Evolutionary conservation across 1,140 invertebrate species (phyloP).

Genomic region (Physella acuta): DNA sequence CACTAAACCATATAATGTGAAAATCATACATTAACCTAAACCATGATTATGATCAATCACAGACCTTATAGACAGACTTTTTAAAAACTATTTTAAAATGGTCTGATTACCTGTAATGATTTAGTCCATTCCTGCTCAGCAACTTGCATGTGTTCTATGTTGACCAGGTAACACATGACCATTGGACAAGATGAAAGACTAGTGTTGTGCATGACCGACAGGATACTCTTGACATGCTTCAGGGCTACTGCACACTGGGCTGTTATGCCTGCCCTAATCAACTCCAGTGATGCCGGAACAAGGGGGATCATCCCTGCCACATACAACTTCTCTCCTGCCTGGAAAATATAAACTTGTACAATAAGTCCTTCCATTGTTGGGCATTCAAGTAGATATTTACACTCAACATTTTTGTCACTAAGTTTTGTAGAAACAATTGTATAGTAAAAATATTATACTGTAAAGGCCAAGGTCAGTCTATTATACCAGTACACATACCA

Average conservation of each 20-base stretch:
- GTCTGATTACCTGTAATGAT: conserved; percentile 55
- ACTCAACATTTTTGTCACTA: too few species aligned
- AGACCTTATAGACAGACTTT: too few species aligned
- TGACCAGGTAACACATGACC: conserved; percentile 54
- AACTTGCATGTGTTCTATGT: conserved; percentile 41
- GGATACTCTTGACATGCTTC: conserved; percentile 77
- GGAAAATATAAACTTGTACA: too few species aligned
- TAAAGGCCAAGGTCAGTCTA: conserved; percentile 96
- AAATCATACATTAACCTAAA: too few species aligned
- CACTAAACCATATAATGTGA: too few species aligned
- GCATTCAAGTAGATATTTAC: too few species aligned
- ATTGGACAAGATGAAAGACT: conserved; percentile 72
- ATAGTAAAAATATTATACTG: conserved; percentile 82
- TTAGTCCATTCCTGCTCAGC: conserved; percentile 39
- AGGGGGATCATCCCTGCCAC: conserved; percentile 90
- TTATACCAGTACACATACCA: too few species aligned
- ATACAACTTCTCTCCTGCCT: conserved; percentile 80
- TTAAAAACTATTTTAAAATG: too few species aligned
- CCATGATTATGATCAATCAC: too few species aligned
- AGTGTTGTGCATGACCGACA: conserved; percentile 76
- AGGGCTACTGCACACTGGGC: conserved; percentile 79
- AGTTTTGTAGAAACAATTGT: too few species aligned
- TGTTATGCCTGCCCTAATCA: conserved; percentile 73
- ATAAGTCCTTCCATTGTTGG: too few species aligned
- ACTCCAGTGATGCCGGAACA: conserved; percentile 80